Base-by-base conservation (phyloP, 1,140 invertebrate genomes). In the Lasioglossum baleicum region DNA sequence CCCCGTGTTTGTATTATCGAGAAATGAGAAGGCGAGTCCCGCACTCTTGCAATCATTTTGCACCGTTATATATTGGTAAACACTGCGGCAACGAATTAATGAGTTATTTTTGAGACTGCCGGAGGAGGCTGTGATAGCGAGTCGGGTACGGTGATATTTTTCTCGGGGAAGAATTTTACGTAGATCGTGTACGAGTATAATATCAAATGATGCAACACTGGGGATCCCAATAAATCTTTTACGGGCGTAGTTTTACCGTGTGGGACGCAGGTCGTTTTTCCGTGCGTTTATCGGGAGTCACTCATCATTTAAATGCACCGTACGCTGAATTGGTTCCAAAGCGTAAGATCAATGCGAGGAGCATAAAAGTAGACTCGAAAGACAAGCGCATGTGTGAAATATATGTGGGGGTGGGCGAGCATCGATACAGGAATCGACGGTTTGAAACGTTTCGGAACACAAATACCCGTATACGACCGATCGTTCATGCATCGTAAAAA, bases 401-500 rank as follows among this genome's bases (percentile, higher is more conserved):
- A 5, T 63, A 4, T 58, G 56, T n/a, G 56, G 42, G 15, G 7
- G 56, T 26, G 15, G 7, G 8, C 68, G 20, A 8, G 20, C 26
- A 51, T 67, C 65, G 42, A 26, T 67, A 51, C n/a, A 67, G 10
- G 69, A 26, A 53, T 64, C 58, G 20, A 20, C 53, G 53, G 31
- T 17, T 60, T n/a, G 65, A 76, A 53, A 69, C 53, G 53, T 69
- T 69, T 60, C 53, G 10, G 15, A 69, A 76, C 22, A 44, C 17
- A 67, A 60, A 76, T 76, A 60, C 53, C 10, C 74, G 74, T 58
- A 44, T 20, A 13, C 40, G 42, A 60, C 22, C 40, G 58, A 60
- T 44, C 40, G 74, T 61, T 69, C 74, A 69, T 69, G 74, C 40
- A 48, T 76, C 65, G n/a, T 69, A 48, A 76, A 76, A 76, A 66